These are phyloP conservation scores for Hemaris fuciformis DNA, from an alignment of 2,888 invertebrate species.

Conservation along the genomic window DNA sequence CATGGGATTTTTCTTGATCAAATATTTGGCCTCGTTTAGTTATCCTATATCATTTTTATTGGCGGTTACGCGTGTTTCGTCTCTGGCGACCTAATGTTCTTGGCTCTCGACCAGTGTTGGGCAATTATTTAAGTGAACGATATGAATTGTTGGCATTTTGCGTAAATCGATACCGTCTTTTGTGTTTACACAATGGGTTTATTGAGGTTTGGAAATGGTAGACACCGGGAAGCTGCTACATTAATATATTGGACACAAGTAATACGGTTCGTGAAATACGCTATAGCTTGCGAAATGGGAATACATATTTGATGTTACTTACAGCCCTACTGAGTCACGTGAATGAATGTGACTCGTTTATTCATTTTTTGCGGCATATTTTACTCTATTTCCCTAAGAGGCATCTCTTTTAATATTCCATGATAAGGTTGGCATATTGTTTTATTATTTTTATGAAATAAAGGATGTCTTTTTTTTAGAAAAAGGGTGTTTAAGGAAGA, in stretches of 20 bases:
- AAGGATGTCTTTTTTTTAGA: too few relatives aligned
- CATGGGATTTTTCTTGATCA: not conserved
- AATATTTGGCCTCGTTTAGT: conserved; percentile 24
- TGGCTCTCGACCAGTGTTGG: conserved; percentile 34
- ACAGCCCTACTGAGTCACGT: not conserved
- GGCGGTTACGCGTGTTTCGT: conserved; percentile 29
- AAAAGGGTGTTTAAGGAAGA: too few relatives aligned
- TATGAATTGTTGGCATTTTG: not conserved
- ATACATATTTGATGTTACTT: not conserved
- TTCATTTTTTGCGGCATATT: too few relatives aligned
- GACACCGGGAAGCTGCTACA: not conserved
- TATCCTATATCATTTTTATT: conserved; percentile 35
- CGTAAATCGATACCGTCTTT: not conserved
- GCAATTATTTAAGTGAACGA: conserved; percentile 31
- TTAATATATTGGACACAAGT: not conserved
- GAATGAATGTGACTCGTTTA: too few relatives aligned
- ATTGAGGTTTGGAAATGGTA: not conserved
- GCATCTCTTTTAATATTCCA: too few relatives aligned
- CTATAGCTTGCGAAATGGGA: not conserved
- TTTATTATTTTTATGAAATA: too few relatives aligned
- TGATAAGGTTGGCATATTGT: too few relatives aligned
- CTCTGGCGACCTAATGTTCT: conserved; percentile 26
- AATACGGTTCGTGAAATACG: not conserved
- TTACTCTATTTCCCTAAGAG: too few relatives aligned
- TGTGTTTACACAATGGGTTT: not conserved